Evolutionary conservation across 53 echinoderm and acorn worm genomes (phyloP), one percentile per base, ranked within the genome.

Genomic region (Echinarachnius parma): DNA sequence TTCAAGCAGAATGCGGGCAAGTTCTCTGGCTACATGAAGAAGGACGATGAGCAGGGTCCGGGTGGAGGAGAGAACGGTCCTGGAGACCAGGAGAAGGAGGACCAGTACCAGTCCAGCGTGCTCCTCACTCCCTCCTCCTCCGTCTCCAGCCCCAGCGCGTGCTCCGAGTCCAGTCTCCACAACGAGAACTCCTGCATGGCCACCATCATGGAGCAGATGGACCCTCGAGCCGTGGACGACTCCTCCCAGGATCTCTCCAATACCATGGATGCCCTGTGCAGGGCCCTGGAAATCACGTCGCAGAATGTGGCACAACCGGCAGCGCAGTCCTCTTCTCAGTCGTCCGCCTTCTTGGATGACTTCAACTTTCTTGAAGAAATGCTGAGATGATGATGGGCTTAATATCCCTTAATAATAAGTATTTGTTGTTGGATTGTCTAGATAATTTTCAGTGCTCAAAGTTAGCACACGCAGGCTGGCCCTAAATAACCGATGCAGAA

Each of bases 51-150:
- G 9, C 14, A 39, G 4, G 4, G 31, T 10, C 15, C n/a, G n/a
- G n/a, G n/a, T n/a, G n/a, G 19, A 50, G 15, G 52, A 19, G 50
- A 52, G 4, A 29, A 69, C 3, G 15, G 20, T 8, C 31, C 3
- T 15, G 19, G 15, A 1, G 26, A 48, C 13, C 0, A 11, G 14
- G n/a, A 21, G 32, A 13, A 11, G 3, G 57, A 56, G 15, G 74
- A 72, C 28, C 28, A 56, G 27, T 72, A 34, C 11, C 74, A 72
- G n/a, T 72, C 74, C 22, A 72, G 74, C 44, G 16, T 72, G 9
- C 74, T 72, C 25, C 74, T 72, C 4, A 72, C 74, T 27, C 74
- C 74, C 5, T 56, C 74, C 11, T 72, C 74, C 14, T 72, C 74
- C 10, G 74, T 72, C 28, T 72, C 74, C 1, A 72, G 74, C 23